Base-by-base conservation (phyloP, 2,113 vertebrate species). In the Alethe castanea region DNA sequence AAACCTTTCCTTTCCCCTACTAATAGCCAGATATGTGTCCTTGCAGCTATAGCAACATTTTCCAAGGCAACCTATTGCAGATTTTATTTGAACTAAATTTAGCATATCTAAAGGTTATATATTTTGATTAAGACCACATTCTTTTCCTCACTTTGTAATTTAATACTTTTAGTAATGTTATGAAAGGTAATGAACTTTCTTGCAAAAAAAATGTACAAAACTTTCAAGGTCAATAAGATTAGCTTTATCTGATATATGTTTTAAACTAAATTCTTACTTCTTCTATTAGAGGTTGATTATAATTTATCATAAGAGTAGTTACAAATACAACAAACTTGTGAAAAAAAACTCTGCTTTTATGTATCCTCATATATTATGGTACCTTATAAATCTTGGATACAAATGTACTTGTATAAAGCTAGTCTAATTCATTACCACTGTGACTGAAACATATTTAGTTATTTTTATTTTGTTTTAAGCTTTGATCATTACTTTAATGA, bases 41-140 rank as follows among this genome's bases (percentile, higher is more conserved):
- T 95, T 97, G 98, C 97, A 98, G 95, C 97, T 98, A 98, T 98
- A 97, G 98, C 97, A 98, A 98, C 98, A 5, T 97, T 98, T 98
- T 97, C 98, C 98, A 98, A 97, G 97, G 97, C 97, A 98, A 98
- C 97, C 92, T 90, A 86, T 86, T 90, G 33, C 95, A 97, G 91
- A 95, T 91, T 97, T 94, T 94, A 94, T 95, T 82, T 95, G 74
- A 93, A 92, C 94, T 98, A 98, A 97, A 98, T 98, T 98, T 98
- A 97, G 97, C 84, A 89, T 88, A 28, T 97, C 91, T 97, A 94
- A 96, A 96, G 88, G 93, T 96, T 97, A 89, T 60, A 87, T 93
- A 71, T 97, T 97, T 97, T 97, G 82, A 97, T 97, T 96, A 97
- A 94, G 97, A 95, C 67, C 72, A 94, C 71, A 94, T 84, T 87